Evolutionary conservation across 1,140 invertebrate genomes (phyloP).

Genomic region (Drosophila auraria): DNA sequence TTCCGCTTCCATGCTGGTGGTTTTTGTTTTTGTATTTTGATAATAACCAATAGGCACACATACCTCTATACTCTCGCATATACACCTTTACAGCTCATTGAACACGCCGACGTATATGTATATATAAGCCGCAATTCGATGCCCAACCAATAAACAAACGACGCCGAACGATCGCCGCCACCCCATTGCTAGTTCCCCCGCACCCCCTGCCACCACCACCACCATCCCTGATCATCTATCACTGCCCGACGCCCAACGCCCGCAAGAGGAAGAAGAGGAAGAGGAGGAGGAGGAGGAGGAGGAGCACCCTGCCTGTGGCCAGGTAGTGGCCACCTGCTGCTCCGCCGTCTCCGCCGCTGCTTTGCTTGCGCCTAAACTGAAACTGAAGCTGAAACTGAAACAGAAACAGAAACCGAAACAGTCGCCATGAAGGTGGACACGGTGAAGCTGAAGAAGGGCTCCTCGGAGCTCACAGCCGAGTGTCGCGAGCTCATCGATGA

Average conservation of each 20-base stretch:
- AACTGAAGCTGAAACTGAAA: not conserved
- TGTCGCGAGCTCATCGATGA: conserved; percentile 93
- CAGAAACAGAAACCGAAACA: not conserved
- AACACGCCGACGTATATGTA: conserved; percentile 49
- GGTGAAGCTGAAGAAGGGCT: conserved; percentile 94
- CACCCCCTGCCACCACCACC: not conserved
- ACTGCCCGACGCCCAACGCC: conserved; percentile 1
- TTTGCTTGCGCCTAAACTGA: conserved; percentile 7
- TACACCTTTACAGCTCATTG: conserved; percentile 49
- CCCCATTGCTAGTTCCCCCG: not conserved
- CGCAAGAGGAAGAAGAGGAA: not conserved
- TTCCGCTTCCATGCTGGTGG: not conserved
- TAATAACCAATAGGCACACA: not conserved
- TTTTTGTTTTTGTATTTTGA: conserved; percentile 9
- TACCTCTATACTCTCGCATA: not conserved
- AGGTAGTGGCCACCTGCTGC: conserved; percentile 40
- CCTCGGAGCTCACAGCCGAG: conserved; percentile 94
- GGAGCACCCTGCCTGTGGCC: conserved; percentile 29
- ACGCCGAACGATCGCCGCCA: conserved; percentile 6
- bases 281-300: conserved; percentile 14
- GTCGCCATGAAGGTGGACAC: conserved; percentile 94
- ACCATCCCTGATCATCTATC: not conserved
- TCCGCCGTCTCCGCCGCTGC: conserved; percentile 11
- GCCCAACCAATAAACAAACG: conserved; percentile 33
- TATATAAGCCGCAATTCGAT: conserved; percentile 47